Conservation (phyloP, 2,888 invertebrate species). For the Andrena dorsata region DNA sequence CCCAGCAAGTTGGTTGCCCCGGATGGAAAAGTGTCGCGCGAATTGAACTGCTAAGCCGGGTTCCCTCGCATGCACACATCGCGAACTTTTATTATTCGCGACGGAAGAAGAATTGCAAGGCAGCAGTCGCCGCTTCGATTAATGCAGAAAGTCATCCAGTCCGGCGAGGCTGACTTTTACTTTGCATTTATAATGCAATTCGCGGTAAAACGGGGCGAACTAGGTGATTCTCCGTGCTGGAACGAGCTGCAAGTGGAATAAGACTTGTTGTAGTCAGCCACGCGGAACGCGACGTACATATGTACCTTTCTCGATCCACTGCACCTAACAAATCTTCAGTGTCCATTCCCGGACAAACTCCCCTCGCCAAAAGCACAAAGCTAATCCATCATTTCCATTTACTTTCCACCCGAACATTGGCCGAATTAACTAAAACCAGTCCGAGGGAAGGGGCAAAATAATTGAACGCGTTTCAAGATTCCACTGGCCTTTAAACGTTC, state of each 20-base stretch:
- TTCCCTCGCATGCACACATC: background rate
- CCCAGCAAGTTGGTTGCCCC: no score
- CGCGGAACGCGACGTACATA: background rate
- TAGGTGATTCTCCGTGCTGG: background rate
- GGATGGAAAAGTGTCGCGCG: background rate
- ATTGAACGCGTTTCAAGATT: background rate
- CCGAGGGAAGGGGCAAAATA: background rate
- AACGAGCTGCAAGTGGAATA: background rate
- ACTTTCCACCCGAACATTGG: background rate
- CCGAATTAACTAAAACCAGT: background rate
- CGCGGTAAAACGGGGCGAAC: background rate
- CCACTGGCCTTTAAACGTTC: background rate
- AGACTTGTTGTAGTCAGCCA: conserved; percentile 6
- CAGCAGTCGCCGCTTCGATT: background rate
- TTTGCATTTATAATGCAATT: conserved; percentile 7
- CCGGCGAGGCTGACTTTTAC: background rate
- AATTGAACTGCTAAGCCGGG: background rate
- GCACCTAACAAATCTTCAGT: no score
- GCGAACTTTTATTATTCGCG: background rate
- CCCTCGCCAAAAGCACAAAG: background rate
- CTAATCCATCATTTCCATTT: no score
- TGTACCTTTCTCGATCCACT: background rate
- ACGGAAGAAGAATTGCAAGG: background rate
- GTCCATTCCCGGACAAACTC: no score
- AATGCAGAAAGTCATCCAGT: background rate